These are phyloP conservation scores for Agrochola litura DNA, from an alignment of 2,888 invertebrate genomes.

Conservation along the genomic window DNA sequence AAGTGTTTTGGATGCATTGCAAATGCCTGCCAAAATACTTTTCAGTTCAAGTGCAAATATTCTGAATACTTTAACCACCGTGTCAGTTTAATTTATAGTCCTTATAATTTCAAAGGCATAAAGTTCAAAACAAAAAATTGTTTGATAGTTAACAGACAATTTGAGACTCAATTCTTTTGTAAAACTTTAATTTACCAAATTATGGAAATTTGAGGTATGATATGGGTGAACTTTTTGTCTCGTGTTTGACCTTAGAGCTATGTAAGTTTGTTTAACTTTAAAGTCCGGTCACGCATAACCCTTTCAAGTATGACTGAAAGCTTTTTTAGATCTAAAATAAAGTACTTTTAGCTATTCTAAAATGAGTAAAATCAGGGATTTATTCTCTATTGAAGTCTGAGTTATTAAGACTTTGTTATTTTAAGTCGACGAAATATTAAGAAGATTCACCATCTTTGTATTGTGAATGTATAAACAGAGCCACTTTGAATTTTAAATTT, in stretches of 20 bases:
- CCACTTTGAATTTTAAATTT: constrained; percentile 63
- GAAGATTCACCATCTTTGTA: constrained; percentile 45
- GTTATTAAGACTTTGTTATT: constrained; percentile 26
- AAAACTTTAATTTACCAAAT: constrained; percentile 15
- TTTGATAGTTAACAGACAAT: background rate
- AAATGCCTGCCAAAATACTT: constrained; percentile 38
- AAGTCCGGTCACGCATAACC: constrained; percentile 3
- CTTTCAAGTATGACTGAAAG: constrained; percentile 14
- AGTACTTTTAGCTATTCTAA: background rate
- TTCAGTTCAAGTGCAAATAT: constrained; percentile 47
- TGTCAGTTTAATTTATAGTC: constrained; percentile 31
- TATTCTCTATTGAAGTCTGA: constrained; percentile 11
- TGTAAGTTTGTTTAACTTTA: background rate
- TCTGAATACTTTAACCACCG: constrained; percentile 24
- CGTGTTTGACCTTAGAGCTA: background rate
- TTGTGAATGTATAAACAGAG: constrained; percentile 62
- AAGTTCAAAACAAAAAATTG: constrained; percentile 21
- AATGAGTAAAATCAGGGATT: background rate
- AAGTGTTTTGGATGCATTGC: constrained; percentile 31
- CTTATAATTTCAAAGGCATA: background rate
- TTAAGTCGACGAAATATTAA: constrained; percentile 42
- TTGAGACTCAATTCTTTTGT: constrained; percentile 6
- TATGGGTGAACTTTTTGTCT: background rate
- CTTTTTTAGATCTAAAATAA: background rate
- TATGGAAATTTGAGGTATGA: background rate